A percentile compares a stretch with the other conserved stretches of the same genome.
phyloP scores from a whole-genome alignment of 2,888 invertebrate genomes.

The Cataglyphis altisquamis region DNA sequence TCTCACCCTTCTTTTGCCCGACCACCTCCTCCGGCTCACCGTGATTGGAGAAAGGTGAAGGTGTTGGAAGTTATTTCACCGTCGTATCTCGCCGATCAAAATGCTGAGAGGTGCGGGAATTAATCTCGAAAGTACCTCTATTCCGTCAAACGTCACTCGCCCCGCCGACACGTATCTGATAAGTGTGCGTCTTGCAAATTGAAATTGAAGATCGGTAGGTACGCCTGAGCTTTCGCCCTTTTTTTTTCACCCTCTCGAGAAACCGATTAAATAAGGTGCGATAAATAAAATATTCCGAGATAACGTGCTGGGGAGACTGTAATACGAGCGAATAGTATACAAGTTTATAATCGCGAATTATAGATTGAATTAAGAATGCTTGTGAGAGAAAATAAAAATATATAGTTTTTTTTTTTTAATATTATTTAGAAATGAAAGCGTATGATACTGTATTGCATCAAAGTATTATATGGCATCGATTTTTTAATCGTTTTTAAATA shows the following conservation, averaged over 20 bases:
- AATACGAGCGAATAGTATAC: neutral
- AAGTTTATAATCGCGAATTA: conserved; percentile 4
- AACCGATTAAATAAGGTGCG: conserved; percentile 41
- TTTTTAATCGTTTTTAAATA: neutral
- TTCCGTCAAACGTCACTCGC: conserved; percentile 73
- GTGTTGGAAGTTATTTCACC: conserved; percentile 76
- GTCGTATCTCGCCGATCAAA: conserved; percentile 74
- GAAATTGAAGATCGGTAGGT: conserved; percentile 71
- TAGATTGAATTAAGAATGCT: neutral
- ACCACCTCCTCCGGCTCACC: conserved; percentile 18
- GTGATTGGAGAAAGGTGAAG: conserved; percentile 68
- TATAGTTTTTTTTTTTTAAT: neutral
- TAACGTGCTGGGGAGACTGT: neutral
- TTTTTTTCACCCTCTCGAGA: neutral
- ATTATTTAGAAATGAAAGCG: neutral
- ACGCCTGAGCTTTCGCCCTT: neutral
- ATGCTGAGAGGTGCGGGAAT: conserved; percentile 70
- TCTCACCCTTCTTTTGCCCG: conserved; percentile 27
- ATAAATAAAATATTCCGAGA: conserved; percentile 38
- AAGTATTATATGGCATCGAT: neutral
- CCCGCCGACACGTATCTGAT: conserved; percentile 69
- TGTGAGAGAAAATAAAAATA: neutral
- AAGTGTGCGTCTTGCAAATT: conserved; percentile 73
- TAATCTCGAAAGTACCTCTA: conserved; percentile 74
- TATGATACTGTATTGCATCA: neutral